Evolutionary conservation across 2,888 invertebrate genomes (phyloP).

Genomic region (Operophtera brumata): DNA sequence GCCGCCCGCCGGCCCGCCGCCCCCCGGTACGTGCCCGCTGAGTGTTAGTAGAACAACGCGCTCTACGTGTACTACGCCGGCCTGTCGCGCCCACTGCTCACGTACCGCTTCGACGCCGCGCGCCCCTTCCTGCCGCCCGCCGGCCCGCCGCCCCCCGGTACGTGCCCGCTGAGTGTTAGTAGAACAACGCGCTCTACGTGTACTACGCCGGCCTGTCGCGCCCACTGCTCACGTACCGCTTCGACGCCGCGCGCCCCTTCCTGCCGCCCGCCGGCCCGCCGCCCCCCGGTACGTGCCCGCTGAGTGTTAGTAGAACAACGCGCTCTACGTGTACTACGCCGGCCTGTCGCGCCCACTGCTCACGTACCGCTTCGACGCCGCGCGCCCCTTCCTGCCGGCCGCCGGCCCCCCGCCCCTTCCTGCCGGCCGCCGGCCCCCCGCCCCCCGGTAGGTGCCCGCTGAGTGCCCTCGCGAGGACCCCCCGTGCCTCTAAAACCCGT

Average conservation of each 20-base stretch:
- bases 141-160: constrained; percentile 1
- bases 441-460: too few relatives aligned
- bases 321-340: constrained; percentile 95
- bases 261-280: constrained; percentile 48
- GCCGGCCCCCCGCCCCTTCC: constrained; percentile 7
- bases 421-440: too few relatives aligned
- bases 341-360: constrained; percentile 89
- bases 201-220: constrained; percentile 92
- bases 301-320: too few relatives aligned
- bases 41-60: constrained; percentile 96
- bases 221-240: constrained; percentile 92
- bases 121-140: constrained; percentile 82
- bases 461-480: too few relatives aligned
- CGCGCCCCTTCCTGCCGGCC: constrained; percentile 83
- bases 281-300: too few relatives aligned
- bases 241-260: constrained; percentile 90
- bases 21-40: too few relatives aligned
- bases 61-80: constrained; percentile 94
- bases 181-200: constrained; percentile 95
- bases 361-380: constrained; percentile 92
- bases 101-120: constrained; percentile 92
- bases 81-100: constrained; percentile 90
- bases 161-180: too few relatives aligned
- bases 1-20: constrained; percentile 6
- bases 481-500: too few relatives aligned